A percentile compares a stretch with the other conserved stretches of the same genome.
phyloP scores from a whole-genome alignment of 2,113 vertebrate genomes.

The Notarius lentiginosus region DNA sequence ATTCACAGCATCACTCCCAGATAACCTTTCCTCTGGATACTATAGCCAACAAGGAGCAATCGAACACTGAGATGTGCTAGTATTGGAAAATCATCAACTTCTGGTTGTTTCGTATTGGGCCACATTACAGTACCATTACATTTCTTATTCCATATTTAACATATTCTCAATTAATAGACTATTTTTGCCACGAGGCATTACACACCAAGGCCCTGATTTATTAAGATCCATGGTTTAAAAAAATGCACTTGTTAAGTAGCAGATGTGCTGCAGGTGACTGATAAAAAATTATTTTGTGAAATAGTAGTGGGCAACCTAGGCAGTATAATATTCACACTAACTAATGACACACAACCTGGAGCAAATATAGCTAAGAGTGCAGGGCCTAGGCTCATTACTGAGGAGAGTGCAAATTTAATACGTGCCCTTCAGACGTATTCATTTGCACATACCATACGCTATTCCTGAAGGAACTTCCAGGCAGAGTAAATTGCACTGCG shows the following conservation, averaged over 20 bases:
- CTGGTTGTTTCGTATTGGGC: not conserved
- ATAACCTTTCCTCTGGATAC: conserved; percentile 45
- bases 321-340: not conserved
- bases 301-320: not conserved
- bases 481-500: not conserved
- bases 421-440: not conserved
- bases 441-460: not conserved
- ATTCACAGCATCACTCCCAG: conserved; percentile 37
- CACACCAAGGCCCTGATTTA: not conserved
- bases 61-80: not conserved
- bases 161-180: not conserved
- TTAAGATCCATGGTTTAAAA: not conserved
- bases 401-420: conserved; percentile 4
- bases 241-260: not conserved
- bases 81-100: not conserved
- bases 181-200: not conserved
- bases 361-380: not conserved
- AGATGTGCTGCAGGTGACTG: not conserved
- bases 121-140: not conserved
- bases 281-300: not conserved
- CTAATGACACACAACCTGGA: not conserved
- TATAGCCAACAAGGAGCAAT: not conserved
- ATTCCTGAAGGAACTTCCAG: not conserved
- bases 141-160: not conserved
- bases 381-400: not conserved